These are phyloP conservation scores for Podiceps cristatus DNA, from an alignment of 2,113 vertebrate species.

Conservation along the genomic window DNA sequence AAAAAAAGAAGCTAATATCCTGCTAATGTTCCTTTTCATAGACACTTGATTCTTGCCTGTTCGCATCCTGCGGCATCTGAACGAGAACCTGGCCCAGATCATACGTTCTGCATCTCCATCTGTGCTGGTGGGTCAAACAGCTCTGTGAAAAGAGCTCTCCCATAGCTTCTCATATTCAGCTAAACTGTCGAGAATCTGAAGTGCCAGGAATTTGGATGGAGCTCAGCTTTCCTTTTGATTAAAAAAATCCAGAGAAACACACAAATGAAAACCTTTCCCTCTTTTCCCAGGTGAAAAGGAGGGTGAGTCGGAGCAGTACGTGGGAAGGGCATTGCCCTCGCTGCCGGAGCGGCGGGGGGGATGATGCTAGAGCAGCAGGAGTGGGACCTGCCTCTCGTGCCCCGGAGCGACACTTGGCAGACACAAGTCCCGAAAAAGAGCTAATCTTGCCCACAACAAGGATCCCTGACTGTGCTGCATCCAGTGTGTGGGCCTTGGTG, in stretches of 20 bases:
- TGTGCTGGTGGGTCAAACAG: conserved; percentile 35
- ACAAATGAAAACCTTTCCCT: background rate
- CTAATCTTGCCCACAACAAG: background rate
- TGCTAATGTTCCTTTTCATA: background rate
- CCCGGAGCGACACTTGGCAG: background rate
- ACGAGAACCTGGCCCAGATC: background rate
- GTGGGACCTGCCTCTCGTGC: background rate
- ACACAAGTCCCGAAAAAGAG: background rate
- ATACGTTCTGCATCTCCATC: background rate
- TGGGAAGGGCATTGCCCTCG: background rate
- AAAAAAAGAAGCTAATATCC: background rate
- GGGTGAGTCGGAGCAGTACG: background rate
- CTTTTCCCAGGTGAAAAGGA: background rate
- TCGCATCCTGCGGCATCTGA: background rate
- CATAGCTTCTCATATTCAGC: background rate
- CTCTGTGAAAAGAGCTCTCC: background rate
- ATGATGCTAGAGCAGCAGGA: background rate
- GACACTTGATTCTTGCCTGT: background rate
- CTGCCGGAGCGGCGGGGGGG: background rate
- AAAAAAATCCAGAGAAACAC: background rate
- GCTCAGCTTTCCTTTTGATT: background rate
- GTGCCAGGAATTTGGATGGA: background rate
- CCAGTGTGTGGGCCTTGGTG: background rate
- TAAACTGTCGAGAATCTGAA: background rate
- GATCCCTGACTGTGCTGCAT: background rate